Evolutionary conservation across 2,888 invertebrate species (phyloP).

Genomic region (Meandrusa payeni): DNA sequence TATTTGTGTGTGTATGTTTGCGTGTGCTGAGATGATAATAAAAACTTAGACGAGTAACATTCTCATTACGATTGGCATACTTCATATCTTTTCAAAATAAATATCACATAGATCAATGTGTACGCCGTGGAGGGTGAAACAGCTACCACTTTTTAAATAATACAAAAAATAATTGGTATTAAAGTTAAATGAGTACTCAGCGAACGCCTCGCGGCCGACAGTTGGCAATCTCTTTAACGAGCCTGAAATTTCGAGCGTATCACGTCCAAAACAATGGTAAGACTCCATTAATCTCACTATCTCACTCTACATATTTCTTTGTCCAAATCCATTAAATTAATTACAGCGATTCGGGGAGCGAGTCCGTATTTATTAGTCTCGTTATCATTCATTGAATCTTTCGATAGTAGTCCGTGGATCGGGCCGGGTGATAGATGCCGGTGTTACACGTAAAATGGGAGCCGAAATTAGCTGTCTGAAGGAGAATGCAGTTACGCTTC

Average conservation of each 20-base stretch:
- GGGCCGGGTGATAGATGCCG: constrained; percentile 62
- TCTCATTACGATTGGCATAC: too few species aligned
- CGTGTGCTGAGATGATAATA: too few species aligned
- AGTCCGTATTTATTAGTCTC: constrained; percentile 77
- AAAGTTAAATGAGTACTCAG: too few species aligned
- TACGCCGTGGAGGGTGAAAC: too few species aligned
- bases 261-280: constrained; percentile 63
- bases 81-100: too few species aligned
- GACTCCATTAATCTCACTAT: constrained; percentile 73
- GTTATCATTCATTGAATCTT: constrained; percentile 80
- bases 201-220: too few species aligned
- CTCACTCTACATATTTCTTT: constrained; percentile 78
- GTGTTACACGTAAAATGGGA: constrained; percentile 72
- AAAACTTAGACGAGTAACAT: too few species aligned
- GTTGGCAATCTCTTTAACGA: too few species aligned
- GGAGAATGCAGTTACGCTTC: constrained; percentile 71
- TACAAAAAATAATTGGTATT: too few species aligned
- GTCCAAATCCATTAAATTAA: constrained; percentile 81
- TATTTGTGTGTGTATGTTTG: too few species aligned
- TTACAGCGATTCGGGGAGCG: constrained; percentile 75
- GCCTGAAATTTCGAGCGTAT: constrained; percentile 32
- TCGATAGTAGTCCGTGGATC: constrained; percentile 28
- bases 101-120: too few species aligned
- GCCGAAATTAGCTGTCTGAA: constrained; percentile 72
- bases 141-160: too few species aligned